These are phyloP conservation scores for Astyanax mexicanus DNA, from an alignment of 2,797 vertebrate genomes.

Conservation along the genomic window DNA sequence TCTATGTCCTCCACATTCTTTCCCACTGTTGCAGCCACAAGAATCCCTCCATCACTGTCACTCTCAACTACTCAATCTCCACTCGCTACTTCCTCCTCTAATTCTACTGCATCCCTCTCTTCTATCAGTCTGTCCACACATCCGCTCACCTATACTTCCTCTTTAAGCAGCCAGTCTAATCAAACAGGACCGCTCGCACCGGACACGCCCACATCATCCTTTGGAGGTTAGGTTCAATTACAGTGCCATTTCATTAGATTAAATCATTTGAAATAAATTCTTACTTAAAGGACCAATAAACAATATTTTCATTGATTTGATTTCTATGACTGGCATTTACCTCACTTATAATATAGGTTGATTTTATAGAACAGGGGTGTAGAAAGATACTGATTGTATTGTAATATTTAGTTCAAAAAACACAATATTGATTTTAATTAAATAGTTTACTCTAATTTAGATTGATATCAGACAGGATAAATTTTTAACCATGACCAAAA, in stretches of 20 bases:
- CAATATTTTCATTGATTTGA: background rate
- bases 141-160: background rate
- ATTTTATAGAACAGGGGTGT: too few species aligned
- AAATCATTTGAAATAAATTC: background rate
- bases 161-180: background rate
- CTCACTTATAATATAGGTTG: too few species aligned
- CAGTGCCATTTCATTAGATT: background rate
- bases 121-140: constrained; percentile 26
- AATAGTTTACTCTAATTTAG: too few species aligned
- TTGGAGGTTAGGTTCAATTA: constrained; percentile 58
- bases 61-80: background rate
- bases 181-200: background rate
- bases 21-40: constrained; percentile 5
- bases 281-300: background rate
- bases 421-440: too few species aligned
- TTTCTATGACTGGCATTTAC: too few species aligned
- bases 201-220: background rate
- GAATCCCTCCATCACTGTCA: constrained; percentile 6
- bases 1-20: constrained; percentile 15
- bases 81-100: constrained; percentile 13
- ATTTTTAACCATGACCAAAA: too few species aligned
- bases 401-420: too few species aligned
- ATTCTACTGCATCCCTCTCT: background rate
- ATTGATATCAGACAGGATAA: too few species aligned
- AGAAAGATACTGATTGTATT: too few species aligned